phyloP scores from a whole-genome alignment of 1,140 invertebrate genomes.

The Polypedilum vanderplanki region DNA sequence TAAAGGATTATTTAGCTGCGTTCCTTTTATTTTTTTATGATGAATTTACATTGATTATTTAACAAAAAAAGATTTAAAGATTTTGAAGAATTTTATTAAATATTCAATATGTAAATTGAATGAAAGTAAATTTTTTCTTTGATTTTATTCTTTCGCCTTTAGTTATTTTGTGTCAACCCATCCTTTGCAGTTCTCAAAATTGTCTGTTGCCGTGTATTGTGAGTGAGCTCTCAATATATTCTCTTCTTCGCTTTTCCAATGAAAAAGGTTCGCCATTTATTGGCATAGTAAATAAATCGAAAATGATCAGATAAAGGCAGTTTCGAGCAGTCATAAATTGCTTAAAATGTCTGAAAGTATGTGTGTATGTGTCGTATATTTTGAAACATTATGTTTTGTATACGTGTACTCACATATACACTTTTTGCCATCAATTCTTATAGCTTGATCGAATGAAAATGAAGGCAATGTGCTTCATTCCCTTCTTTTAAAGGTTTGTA shows the following conservation, averaged over 20 bases:
- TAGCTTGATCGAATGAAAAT: conserved; percentile 16
- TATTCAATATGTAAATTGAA: too few relatives aligned
- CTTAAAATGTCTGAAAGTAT: not conserved
- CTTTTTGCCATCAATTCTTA: not conserved
- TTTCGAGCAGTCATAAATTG: conserved; percentile 22
- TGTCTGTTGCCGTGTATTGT: not conserved
- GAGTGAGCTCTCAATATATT: not conserved
- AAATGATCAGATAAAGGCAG: conserved; percentile 27
- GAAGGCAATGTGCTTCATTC: not conserved
- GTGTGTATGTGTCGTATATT: not conserved
- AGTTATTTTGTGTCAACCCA: not conserved
- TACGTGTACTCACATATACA: not conserved
- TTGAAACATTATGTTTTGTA: not conserved
- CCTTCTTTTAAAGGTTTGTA: too few relatives aligned
- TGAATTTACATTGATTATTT: too few relatives aligned
- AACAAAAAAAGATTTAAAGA: too few relatives aligned
- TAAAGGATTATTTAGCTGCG: too few relatives aligned
- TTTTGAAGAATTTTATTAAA: too few relatives aligned
- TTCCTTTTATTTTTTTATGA: too few relatives aligned
- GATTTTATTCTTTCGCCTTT: not conserved
- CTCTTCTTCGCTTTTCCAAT: not conserved
- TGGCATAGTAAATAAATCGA: conserved; percentile 22
- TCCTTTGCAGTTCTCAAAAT: not conserved
- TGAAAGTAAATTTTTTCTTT: too few relatives aligned
- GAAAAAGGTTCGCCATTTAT: not conserved